Evolutionary conservation across 2,797 vertebrate genomes (phyloP).

Genomic region (Netta rufina): DNA sequence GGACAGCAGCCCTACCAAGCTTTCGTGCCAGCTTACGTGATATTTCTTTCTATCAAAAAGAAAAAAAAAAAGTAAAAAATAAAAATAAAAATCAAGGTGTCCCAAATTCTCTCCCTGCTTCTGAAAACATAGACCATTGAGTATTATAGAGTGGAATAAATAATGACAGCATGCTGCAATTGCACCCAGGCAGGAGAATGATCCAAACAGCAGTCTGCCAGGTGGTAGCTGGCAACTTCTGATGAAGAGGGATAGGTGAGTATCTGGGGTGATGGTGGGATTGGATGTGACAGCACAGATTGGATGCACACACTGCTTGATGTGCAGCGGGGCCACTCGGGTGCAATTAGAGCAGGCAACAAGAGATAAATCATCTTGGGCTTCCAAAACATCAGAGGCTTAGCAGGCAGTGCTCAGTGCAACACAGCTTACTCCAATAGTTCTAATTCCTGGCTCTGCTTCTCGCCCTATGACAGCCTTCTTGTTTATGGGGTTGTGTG

Average conservation of each 20-base stretch:
- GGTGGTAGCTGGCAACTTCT: neutral
- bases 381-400: neutral
- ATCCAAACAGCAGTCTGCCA: neutral
- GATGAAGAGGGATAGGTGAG: neutral
- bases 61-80: neutral
- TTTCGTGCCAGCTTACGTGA: neutral
- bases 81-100: no score
- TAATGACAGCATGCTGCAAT: neutral
- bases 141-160: neutral
- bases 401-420: neutral
- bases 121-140: neutral
- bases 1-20: neutral
- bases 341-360: neutral
- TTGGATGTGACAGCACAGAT: neutral
- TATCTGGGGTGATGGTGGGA: neutral
- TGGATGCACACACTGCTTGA: fast-evolving
- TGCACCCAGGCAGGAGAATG: neutral
- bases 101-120: neutral
- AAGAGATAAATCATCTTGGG: neutral
- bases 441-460: neutral
- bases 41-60: neutral
- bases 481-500: neutral
- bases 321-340: neutral
- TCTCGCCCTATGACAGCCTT: neutral
- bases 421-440: neutral